Evolutionary conservation across 2,888 invertebrate species (phyloP).

Genomic region (Sesamia inferens): DNA sequence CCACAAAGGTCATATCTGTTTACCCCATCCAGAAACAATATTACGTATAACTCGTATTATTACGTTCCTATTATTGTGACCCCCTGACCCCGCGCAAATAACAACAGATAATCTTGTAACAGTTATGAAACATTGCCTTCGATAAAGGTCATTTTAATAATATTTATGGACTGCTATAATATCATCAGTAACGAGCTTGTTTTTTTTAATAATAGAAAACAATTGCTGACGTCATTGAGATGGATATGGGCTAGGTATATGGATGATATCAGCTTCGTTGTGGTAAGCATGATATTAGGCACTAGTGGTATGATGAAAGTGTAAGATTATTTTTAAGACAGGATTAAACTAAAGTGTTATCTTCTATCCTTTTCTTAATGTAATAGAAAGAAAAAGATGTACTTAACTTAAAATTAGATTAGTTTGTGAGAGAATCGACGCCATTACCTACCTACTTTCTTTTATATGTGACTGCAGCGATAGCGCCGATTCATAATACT

Average conservation of each 20-base stretch:
- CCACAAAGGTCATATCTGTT: not conserved
- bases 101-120: constrained; percentile 67
- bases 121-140: constrained; percentile 65
- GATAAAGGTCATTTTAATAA: constrained; percentile 60
- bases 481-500: too few species aligned
- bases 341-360: too few species aligned
- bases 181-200: constrained; percentile 65
- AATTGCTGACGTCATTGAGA: constrained; percentile 46
- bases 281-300: constrained; percentile 5
- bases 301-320: not conserved
- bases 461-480: too few species aligned
- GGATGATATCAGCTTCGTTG: constrained; percentile 12
- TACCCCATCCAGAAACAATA: constrained; percentile 7
- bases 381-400: too few species aligned
- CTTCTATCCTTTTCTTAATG: too few species aligned
- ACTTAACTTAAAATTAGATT: too few species aligned
- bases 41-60: constrained; percentile 34
- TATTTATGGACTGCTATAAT: constrained; percentile 57
- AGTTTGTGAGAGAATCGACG: too few species aligned
- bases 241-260: not conserved
- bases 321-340: too few species aligned
- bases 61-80: constrained; percentile 67
- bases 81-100: constrained; percentile 65
- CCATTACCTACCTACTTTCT: too few species aligned
- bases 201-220: constrained; percentile 59